Evolutionary conservation across 2,113 vertebrate genomes (phyloP), one percentile per base, ranked within the genome.

Genomic region (Myotis lucifugus): DNA sequence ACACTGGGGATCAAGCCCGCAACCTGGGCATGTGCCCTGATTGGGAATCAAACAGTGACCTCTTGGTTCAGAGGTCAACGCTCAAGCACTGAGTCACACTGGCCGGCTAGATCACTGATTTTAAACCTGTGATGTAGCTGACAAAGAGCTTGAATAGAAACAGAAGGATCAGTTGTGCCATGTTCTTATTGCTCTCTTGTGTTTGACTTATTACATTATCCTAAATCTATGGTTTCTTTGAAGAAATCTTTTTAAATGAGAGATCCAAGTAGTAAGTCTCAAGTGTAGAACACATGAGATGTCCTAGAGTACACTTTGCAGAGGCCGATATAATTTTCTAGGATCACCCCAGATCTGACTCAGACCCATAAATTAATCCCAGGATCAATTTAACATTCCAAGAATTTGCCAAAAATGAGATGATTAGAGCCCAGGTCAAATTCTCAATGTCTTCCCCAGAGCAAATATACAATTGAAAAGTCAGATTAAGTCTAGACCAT

Each of bases 321-420:
- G 23, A 92, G 59, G 52, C 54, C 11, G 3, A 23, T 9, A 25
- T 11, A 88, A 19, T 76, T 37, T 88, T 81, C 27, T 23, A 64
- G 59, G 73, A 86, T 54, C 15, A 93, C 27, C 83, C 17, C 18
- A 84, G 48, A 88, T 52, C 37, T 92, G 50, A 77, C 27, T 64
- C 15, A 87, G n/a, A 91, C 19, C 8, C 34, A 72, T 59, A 70
- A 84, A 79, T 40, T 89, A 85, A 96, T 82, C 37, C 32, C 77
- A 88, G 54, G 12, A 85, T 77, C 66, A 85, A 93, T 27, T 23
- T 77, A 93, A 54, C 40, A 85, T 46, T 70, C 40, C 42, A 86
- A n/a, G 17, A 90, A 82, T 96, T 86, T 85, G 95, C 46, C 40
- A 90, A 82, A 94, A 95, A 5, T 93, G 42, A 76, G 34, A 89